Conservation (phyloP, 2,113 vertebrate species). For the Nansenia antarctica region DNA sequence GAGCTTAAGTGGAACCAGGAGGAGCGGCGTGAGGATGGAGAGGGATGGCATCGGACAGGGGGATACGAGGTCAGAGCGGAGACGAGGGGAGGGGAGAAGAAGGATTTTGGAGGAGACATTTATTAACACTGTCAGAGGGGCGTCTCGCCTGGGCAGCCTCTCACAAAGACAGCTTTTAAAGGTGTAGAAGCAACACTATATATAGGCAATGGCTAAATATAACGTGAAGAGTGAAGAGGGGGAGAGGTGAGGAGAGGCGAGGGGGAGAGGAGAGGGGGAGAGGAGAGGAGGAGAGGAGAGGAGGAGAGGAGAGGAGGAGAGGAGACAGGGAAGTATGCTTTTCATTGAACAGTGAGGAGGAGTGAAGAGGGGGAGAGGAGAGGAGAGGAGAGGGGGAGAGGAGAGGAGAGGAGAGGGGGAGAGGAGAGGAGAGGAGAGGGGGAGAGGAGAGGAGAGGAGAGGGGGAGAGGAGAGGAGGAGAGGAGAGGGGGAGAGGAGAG, state of each 20-base stretch:
- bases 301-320: neutral
- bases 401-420: too few species aligned
- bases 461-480: neutral
- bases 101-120: neutral
- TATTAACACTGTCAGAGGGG: neutral
- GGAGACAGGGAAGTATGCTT: neutral
- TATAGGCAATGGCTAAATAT: neutral
- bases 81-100: neutral
- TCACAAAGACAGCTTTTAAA: neutral
- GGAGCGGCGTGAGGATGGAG: neutral
- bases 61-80: neutral
- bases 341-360: too few species aligned
- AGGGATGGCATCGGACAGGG: neutral
- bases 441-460: neutral
- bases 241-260: neutral
- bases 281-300: too few species aligned
- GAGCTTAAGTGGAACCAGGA: neutral
- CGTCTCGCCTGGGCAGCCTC: neutral
- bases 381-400: neutral
- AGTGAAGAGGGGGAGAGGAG: too few species aligned
- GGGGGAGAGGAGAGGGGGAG: neutral
- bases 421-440: too few species aligned
- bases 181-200: neutral
- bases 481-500: too few species aligned
- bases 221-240: too few species aligned